Evolutionary conservation across 2,888 invertebrate genomes (phyloP), one percentile per base, ranked within the genome.

Genomic region (Diarsia brunnea): DNA sequence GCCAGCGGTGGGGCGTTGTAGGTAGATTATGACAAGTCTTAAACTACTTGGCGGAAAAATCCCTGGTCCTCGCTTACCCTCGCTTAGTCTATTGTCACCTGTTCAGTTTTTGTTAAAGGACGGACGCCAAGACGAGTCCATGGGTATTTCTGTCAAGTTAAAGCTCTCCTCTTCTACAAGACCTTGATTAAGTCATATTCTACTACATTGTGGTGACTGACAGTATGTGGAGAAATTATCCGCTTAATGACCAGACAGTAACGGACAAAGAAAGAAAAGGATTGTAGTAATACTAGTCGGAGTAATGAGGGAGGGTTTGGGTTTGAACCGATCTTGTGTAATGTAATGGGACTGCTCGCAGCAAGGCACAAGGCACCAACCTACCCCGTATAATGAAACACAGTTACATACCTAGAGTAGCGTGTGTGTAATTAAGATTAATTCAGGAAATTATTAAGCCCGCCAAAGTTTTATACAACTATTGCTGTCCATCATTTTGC

Each of bases 31-130:
- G 24, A 7, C 16, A 61, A 19, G 8, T 43, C 47, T 43, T 10
- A 47, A 45, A 72, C 73, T 73, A 61, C 73, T 66, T 53, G 51
- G n/a, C 5, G 24, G 73, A 80, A 79, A 19, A 47, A 72, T 60
- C 73, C 61, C 0, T 53, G n/a, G 66, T 19, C 31, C 45, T 51
- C 16, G 16, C 51, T 38, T 5, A 45, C 11, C n/a, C n/a, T 31
- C 11, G 24, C 31, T 1, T 55, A 68, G 14, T 16, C 19, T 67
- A 10, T 38, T 78, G 4, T 21, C 24, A 51, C 16, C 60, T 24
- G 60, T 78, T 53, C 19, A 38, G 69, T 61, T 61, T 11, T 49
- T 21, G 11, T n/a, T 16, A 61, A 21, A 7, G 21, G 21, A 7
- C 68, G 51, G 16, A 60, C 60, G 16, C 24, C 24, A 24, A 51